phyloP scores from a whole-genome alignment of 2,797 vertebrate genomes.

The Neomorphus geoffroyi region DNA sequence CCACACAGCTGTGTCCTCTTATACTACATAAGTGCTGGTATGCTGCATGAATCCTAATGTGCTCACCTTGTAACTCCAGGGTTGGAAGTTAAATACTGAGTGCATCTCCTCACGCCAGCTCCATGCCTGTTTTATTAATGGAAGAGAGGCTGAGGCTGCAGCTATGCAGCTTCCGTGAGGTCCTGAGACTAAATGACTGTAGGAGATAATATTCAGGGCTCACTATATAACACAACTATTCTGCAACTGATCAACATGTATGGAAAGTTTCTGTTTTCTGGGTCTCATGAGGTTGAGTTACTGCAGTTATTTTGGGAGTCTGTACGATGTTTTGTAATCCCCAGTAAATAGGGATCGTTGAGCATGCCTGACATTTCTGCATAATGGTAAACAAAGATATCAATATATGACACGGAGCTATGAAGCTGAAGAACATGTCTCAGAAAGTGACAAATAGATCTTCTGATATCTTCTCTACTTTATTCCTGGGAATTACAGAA shows the following conservation, averaged over 20 bases:
- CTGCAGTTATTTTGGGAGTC: neutral
- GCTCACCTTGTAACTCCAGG: neutral
- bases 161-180: neutral
- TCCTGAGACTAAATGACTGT: neutral
- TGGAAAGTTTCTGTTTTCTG: neutral
- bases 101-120: neutral
- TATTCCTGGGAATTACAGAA: neutral
- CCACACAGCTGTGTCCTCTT: neutral
- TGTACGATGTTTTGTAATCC: neutral
- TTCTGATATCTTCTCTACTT: neutral
- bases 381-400: neutral
- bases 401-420: neutral
- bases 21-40: neutral
- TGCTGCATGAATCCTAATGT: rapidly evolving
- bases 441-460: neutral
- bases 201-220: neutral
- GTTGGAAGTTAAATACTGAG: neutral
- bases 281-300: neutral
- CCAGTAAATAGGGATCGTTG: neutral
- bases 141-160: neutral
- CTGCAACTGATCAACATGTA: neutral
- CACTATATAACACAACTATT: neutral
- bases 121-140: neutral
- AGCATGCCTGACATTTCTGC: neutral
- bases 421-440: neutral